Evolutionary conservation across 2,888 invertebrate genomes (phyloP), one percentile per base, ranked within the genome.

Genomic region (Linnaemya tessellans): DNA sequence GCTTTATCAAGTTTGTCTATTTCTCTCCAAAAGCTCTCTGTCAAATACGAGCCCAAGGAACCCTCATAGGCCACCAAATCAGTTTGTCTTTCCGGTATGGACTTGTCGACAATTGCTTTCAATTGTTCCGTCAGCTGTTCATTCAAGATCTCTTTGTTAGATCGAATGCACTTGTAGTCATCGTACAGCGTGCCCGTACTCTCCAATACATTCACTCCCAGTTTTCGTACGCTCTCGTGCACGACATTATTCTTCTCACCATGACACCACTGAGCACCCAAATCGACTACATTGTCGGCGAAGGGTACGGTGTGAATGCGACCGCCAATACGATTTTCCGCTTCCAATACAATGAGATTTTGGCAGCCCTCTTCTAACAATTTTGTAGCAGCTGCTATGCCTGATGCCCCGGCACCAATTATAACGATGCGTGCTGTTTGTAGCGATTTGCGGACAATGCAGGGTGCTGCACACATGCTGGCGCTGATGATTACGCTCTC

Each of bases 251-350:
- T 93, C 89, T 94, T 92, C 90, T 96, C 95, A 0, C 96, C 92
- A 62, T 92, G 92, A 67, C 92, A 95, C 96, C 96, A 97, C 87
- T 97, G 96, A 62, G 96, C 97, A 0, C 97, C 97, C 68, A 96
- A 89, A 90, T 97, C 97, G 7, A 96, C 92, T 7, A 94, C 91
- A 85, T 93, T 94, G 0, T 94, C 94, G 1, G 93, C 94, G 87
- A 94, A 94, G 0, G 93, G 92, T 3, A 94, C 92, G 0, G 94
- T 93, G 68, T 92, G 88, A 22, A 96, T 93, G 79, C 96, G 93
- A 0, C 96, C 96, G 0, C 96, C 96, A 71, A 95, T 93, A 46
- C 95, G 93, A 86, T 94, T 92, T 87, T 94, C 94, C 0, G 95
- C 95, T 90, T 96, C 96, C 58, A 96, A 89, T 0, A 95, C 92